These are phyloP conservation scores for Ianthella basta DNA, from an alignment of 37 sponge, comb jelly and placozoan genomes.

Conservation along the genomic window DNA sequence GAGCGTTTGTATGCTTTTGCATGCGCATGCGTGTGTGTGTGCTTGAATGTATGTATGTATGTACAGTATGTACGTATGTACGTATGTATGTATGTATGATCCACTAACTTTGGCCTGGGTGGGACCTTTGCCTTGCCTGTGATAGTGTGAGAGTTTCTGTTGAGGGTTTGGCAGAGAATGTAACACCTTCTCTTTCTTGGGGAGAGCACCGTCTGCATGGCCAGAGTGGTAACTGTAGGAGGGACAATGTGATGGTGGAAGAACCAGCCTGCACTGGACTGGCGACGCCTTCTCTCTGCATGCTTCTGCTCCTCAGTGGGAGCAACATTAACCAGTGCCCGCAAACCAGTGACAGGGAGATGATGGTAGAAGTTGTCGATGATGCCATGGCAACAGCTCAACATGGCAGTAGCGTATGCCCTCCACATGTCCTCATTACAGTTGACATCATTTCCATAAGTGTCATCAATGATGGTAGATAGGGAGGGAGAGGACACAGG, in stretches of 20 bases:
- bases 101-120: conserved; percentile 12
- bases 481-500: too few relatives aligned
- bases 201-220: neutral
- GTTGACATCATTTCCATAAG: neutral
- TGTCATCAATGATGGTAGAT: neutral
- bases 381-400: conserved; percentile 17
- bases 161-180: neutral
- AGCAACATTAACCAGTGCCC: neutral
- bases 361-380: conserved; percentile 8
- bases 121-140: neutral
- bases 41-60: too few relatives aligned
- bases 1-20: too few relatives aligned
- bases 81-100: too few relatives aligned
- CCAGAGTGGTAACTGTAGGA: conserved; percentile 14
- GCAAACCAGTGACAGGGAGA: conserved; percentile 17
- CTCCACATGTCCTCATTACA: neutral
- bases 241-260: conserved; percentile 30
- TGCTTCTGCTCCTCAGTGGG: neutral
- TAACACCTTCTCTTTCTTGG: neutral
- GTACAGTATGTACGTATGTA: too few relatives aligned
- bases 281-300: neutral
- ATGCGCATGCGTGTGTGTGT: too few relatives aligned
- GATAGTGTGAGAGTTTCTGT: neutral
- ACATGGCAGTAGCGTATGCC: neutral
- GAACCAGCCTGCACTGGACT: conserved; percentile 17